phyloP scores from a whole-genome alignment of 92 coral and sea anemone genomes.

The Siderastrea siderea region DNA sequence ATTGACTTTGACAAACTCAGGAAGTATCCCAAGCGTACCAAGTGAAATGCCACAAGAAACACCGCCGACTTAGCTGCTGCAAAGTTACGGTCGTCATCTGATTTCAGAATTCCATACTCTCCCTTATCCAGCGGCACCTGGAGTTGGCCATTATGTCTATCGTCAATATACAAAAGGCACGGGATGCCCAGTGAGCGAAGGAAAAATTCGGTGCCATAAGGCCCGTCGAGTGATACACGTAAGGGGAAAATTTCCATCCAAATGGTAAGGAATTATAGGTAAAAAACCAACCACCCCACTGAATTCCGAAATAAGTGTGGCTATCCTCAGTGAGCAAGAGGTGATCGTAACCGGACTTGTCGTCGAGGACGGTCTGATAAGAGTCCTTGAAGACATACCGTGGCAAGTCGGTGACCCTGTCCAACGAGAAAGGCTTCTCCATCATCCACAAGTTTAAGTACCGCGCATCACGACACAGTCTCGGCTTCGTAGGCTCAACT shows the following conservation, averaged over 20 bases:
- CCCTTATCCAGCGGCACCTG: conserved; percentile 34
- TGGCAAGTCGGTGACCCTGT: conserved; percentile 21
- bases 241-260: too few relatives aligned
- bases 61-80: too few relatives aligned
- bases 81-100: too few relatives aligned
- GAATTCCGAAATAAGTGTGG: conserved; percentile 51
- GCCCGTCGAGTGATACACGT: conserved; percentile 61
- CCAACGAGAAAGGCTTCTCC: conserved; percentile 34
- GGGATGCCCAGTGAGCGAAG: conserved; percentile 61
- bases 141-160: conserved; percentile 50
- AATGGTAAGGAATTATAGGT: conserved; percentile 65
- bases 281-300: conserved; percentile 77
- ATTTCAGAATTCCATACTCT: conserved; percentile 21
- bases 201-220: conserved; percentile 47
- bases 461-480: too few relatives aligned
- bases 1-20: too few relatives aligned
- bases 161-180: conserved; percentile 63
- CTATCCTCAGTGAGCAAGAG: conserved; percentile 28
- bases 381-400: conserved; percentile 37
- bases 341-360: conserved; percentile 25
- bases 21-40: conserved; percentile 36
- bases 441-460: conserved; percentile 42
- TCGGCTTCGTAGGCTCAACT: too few relatives aligned
- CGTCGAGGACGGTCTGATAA: conserved; percentile 12
- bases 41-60: background rate